A percentile compares a stretch with the other conserved stretches of the same genome.
Evolutionary conservation across 2,113 vertebrate species (phyloP).

Genomic region (Indicator indicator): DNA sequence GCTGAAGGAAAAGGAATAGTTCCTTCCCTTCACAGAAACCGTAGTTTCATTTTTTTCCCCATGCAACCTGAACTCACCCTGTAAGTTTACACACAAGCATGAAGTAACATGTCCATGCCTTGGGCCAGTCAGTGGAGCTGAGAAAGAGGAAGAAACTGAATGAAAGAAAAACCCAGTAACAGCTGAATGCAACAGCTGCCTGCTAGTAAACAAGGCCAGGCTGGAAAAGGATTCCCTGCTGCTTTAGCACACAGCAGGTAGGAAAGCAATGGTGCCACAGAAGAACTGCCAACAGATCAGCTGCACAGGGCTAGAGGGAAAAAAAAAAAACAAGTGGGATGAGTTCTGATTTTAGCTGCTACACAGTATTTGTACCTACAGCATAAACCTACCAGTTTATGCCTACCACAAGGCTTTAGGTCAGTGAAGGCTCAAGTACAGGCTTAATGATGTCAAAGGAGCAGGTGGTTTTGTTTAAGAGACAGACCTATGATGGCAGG

Average conservation of each 20-base stretch:
- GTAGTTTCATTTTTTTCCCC: neutral
- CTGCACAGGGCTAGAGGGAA: neutral
- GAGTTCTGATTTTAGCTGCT: neutral
- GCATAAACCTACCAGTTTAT: neutral
- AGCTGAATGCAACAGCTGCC: neutral
- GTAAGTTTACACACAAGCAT: neutral
- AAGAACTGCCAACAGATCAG: neutral
- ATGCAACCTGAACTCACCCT: neutral
- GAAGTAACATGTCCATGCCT: neutral
- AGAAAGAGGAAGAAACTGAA: neutral
- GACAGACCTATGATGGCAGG: neutral
- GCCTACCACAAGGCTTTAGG: neutral
- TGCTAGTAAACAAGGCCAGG: neutral
- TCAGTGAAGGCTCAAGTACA: neutral
- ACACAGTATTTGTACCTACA: neutral
- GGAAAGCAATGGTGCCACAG: neutral
- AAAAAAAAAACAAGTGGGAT: neutral
- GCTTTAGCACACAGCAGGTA: neutral
- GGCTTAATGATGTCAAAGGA: neutral
- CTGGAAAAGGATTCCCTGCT: neutral
- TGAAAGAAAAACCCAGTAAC: neutral
- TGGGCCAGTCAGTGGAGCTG: neutral
- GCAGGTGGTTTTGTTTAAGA: neutral
- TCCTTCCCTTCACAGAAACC: neutral
- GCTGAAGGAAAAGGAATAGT: neutral